These are phyloP conservation scores for Psilopsiagon aymara DNA, from an alignment of 2,113 vertebrate species.

Conservation along the genomic window DNA sequence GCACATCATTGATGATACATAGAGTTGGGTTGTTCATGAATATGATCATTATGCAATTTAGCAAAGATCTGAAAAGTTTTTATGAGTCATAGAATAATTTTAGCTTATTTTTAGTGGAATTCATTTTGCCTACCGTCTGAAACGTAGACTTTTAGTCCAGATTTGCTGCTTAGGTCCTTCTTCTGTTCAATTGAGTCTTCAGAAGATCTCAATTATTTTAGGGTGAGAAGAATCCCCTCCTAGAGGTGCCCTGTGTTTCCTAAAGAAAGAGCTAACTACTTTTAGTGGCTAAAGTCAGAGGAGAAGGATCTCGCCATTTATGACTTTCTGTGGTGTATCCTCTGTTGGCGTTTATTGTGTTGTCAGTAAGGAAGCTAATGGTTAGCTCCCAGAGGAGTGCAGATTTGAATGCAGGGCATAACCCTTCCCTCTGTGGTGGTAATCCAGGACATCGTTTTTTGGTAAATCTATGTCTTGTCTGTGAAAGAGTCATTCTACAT, in stretches of 20 bases:
- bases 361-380: neutral
- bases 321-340: neutral
- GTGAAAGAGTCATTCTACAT: neutral
- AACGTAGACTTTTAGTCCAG: neutral
- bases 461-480: neutral
- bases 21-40: neutral
- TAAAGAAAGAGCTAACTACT: neutral
- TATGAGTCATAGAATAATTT: neutral
- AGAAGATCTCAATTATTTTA: neutral
- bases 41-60: neutral
- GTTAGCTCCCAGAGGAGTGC: neutral
- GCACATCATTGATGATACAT: neutral
- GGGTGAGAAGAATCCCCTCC: neutral
- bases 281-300: neutral
- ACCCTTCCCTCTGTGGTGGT: neutral
- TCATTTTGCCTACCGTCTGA: neutral
- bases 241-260: neutral
- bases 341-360: neutral
- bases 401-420: neutral
- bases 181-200: neutral
- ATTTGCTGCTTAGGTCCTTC: neutral
- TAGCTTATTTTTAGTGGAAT: neutral
- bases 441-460: neutral
- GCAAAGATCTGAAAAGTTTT: neutral
- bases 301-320: neutral